phyloP scores from a whole-genome alignment of 2,888 invertebrate genomes.

The Lasioglossum marginatum region DNA sequence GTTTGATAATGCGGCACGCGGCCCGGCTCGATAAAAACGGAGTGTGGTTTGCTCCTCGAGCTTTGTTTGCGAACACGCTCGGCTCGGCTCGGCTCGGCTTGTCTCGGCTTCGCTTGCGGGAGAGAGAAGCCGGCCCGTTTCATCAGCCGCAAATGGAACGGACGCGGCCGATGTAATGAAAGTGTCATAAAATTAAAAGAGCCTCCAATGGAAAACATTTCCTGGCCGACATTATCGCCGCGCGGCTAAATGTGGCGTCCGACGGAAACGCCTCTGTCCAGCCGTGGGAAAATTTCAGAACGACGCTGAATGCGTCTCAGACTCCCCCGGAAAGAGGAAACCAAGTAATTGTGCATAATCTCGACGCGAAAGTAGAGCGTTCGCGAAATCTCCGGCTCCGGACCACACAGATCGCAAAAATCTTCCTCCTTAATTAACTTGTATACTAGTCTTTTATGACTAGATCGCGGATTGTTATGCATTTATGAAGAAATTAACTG shows the following conservation, averaged over 20 bases:
- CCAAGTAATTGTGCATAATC: neutral
- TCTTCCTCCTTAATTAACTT: too few species aligned
- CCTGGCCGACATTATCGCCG: conserved; percentile 14
- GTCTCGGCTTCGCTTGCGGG: neutral
- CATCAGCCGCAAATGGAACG: conserved; percentile 55
- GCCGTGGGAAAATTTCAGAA: conserved; percentile 9
- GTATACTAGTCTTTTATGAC: too few species aligned
- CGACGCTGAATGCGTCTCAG: neutral
- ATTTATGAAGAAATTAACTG: too few species aligned
- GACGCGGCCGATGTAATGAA: conserved; percentile 42
- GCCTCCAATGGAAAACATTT: conserved; percentile 35
- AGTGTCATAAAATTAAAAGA: conserved; percentile 60
- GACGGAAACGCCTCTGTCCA: conserved; percentile 2
- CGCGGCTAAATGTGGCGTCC: neutral
- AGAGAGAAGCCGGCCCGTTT: conserved; percentile 21
- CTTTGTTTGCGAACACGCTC: conserved; percentile 35
- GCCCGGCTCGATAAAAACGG: conserved; percentile 47
- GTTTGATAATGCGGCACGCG: conserved; percentile 32
- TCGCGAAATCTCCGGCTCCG: neutral
- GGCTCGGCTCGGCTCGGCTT: conserved; percentile 12
- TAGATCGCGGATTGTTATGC: too few species aligned
- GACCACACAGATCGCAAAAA: too few species aligned
- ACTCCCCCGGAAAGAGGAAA: neutral
- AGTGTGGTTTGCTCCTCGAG: conserved; percentile 28
- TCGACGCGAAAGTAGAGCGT: neutral